phyloP scores from a whole-genome alignment of 2,113 vertebrate species.

The Crotalus tigris region DNA sequence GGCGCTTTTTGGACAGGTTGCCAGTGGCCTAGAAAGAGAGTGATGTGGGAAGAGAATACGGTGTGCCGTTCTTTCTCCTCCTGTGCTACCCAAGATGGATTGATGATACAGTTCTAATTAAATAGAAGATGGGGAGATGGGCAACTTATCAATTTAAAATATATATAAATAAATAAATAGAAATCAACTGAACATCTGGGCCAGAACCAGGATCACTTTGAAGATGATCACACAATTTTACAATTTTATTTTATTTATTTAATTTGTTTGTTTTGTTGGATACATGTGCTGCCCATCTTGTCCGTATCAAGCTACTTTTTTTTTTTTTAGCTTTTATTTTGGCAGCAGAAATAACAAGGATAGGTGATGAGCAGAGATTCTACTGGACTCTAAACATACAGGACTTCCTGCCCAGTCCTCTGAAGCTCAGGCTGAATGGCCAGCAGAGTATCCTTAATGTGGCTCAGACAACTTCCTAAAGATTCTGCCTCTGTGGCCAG shows the following conservation, averaged over 20 bases:
- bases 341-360: slow-evolving; percentile 31
- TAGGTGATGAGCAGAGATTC: background rate
- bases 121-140: background rate
- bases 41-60: slow-evolving; percentile 4
- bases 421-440: background rate
- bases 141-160: background rate
- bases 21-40: background rate
- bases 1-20: background rate
- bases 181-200: background rate
- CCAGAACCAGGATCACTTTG: background rate
- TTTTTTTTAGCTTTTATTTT: slow-evolving; percentile 11
- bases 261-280: too few relatives aligned
- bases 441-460: background rate
- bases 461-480: background rate
- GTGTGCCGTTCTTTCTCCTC: background rate
- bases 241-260: background rate
- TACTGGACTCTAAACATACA: background rate
- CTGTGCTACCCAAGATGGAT: background rate
- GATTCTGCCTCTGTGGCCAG: background rate
- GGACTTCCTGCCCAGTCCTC: background rate
- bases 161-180: background rate
- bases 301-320: slow-evolving; percentile 2
- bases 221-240: slow-evolving; percentile 8
- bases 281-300: too few relatives aligned
- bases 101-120: background rate